A percentile compares a stretch with the other conserved stretches of the same genome.
phyloP scores from a whole-genome alignment of 2,888 invertebrate species.

The Eilema griseolum region DNA sequence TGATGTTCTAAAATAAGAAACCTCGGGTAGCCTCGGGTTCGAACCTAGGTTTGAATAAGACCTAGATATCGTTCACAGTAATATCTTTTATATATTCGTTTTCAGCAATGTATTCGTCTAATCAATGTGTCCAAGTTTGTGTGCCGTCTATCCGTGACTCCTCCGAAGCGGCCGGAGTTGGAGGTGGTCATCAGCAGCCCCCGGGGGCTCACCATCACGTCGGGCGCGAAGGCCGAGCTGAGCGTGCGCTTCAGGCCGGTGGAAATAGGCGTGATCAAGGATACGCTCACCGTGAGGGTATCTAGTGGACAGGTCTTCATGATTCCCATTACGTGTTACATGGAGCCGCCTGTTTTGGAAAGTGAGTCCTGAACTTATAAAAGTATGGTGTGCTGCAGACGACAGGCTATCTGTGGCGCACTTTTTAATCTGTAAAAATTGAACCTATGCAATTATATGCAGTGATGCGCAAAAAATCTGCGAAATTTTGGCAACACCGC shows the following conservation, averaged over 20 bases:
- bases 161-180: conserved; percentile 65
- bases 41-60: too few species aligned
- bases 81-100: not conserved
- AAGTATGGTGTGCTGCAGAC: not conserved
- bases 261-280: conserved; percentile 61
- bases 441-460: too few species aligned
- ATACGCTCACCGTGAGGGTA: conserved; percentile 61
- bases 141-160: conserved; percentile 67
- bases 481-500: too few species aligned
- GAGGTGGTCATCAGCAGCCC: conserved; percentile 59
- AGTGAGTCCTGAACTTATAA: conserved; percentile 55
- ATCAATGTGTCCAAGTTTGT: conserved; percentile 70
- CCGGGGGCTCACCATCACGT: conserved; percentile 64
- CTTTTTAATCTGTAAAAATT: too few species aligned
- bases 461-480: too few species aligned
- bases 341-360: conserved; percentile 70
- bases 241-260: conserved; percentile 65
- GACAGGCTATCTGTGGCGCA: too few species aligned
- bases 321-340: conserved; percentile 70
- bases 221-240: conserved; percentile 66
- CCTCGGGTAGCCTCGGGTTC: too few species aligned
- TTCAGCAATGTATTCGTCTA: conserved; percentile 65
- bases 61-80: not conserved
- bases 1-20: too few species aligned
- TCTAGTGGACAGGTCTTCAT: conserved; percentile 44